Conservation (phyloP, 2,113 vertebrate species). For the Malurus melanocephalus region DNA sequence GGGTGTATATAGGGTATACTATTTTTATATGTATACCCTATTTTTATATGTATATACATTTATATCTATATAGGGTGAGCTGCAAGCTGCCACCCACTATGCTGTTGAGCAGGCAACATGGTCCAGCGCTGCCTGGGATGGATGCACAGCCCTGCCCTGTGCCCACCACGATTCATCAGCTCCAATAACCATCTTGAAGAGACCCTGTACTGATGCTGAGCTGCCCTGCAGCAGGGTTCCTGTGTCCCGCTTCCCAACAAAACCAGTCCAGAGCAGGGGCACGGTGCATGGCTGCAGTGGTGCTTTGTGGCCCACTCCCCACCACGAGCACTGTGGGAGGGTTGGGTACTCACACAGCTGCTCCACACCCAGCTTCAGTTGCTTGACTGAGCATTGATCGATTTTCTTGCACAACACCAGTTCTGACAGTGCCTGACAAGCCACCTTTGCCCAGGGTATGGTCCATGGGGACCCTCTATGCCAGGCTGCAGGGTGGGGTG, state of each 20-base stretch:
- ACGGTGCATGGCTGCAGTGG: accelerated
- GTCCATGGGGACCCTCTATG: accelerated
- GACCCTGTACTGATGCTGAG: accelerated
- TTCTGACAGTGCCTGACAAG: neutral
- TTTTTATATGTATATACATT: neutral
- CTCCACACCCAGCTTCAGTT: neutral
- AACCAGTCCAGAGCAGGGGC: neutral
- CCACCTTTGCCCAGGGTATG: neutral
- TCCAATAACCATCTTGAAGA: neutral
- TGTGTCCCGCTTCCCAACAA: accelerated
- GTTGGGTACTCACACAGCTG: accelerated
- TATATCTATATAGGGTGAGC: neutral
- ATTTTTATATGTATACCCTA: neutral
- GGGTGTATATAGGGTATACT: neutral
- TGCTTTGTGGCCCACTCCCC: neutral
- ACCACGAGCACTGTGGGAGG: accelerated
- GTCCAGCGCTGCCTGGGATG: neutral
- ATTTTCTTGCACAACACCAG: neutral
- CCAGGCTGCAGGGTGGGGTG: neutral
- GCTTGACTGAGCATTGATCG: neutral
- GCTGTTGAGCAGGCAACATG: neutral
- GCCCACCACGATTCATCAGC: too few species aligned
- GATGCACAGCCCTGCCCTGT: neutral
- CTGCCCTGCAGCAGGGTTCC: neutral
- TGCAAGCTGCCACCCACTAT: neutral